These are phyloP conservation scores for Xenentodon cancila DNA, from an alignment of 2,797 vertebrate species.

Conservation along the genomic window DNA sequence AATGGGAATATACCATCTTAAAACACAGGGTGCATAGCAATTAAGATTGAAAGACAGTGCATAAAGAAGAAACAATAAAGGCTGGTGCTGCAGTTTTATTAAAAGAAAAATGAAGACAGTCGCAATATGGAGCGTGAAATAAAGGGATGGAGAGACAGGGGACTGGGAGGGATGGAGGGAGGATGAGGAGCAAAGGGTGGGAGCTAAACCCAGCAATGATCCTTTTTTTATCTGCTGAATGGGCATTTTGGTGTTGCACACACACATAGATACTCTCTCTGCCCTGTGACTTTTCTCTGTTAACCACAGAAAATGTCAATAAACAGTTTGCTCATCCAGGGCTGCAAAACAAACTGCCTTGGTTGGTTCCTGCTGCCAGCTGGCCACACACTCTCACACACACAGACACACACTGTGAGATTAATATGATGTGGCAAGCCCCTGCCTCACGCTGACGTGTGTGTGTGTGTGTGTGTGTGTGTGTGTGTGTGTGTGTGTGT, in stretches of 20 bases:
- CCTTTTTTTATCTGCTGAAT: constrained; percentile 72
- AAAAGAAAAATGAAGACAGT: constrained; percentile 13
- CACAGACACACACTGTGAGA: constrained; percentile 61
- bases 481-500: not conserved
- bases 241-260: constrained; percentile 51
- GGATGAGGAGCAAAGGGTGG: constrained; percentile 24
- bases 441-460: constrained; percentile 46
- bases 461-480: constrained; percentile 13
- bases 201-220: constrained; percentile 60
- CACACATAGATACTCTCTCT: constrained; percentile 37
- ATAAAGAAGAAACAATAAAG: constrained; percentile 25
- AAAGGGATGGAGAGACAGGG: constrained; percentile 44
- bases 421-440: constrained; percentile 71
- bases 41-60: constrained; percentile 38
- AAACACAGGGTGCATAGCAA: constrained; percentile 54
- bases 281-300: constrained; percentile 64
- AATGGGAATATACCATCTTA: constrained; percentile 56
- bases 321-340: constrained; percentile 76
- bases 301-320: constrained; percentile 82
- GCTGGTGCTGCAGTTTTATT: constrained; percentile 5
- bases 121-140: constrained; percentile 46
- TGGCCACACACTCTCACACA: constrained; percentile 47
- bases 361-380: constrained; percentile 61
- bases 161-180: constrained; percentile 35
- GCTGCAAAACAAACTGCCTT: constrained; percentile 73